Percentiles rank a stretch among this genome's conserved stretches.
Conservation (phyloP, 2,888 invertebrate species). For the Liposcelis brunnea region DNA sequence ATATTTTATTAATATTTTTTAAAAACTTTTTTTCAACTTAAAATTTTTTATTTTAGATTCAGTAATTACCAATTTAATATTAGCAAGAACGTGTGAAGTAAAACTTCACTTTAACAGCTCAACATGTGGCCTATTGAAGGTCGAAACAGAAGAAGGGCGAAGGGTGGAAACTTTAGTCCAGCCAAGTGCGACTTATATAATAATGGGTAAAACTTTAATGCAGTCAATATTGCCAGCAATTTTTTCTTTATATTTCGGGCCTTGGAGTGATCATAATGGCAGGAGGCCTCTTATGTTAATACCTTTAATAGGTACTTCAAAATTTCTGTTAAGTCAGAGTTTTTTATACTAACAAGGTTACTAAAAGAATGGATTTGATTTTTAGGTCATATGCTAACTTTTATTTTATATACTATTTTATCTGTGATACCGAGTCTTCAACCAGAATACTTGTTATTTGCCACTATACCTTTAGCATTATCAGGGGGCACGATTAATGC, state of each 20-base stretch:
- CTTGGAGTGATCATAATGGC: constrained; percentile 68
- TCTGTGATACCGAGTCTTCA: constrained; percentile 17
- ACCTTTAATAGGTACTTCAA: constrained; percentile 37
- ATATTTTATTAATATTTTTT: too few species aligned
- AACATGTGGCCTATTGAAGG: background rate
- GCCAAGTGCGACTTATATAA: constrained; percentile 41
- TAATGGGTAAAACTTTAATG: constrained; percentile 41
- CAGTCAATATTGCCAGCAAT: constrained; percentile 49
- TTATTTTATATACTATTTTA: constrained; percentile 15
- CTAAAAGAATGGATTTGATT: too few species aligned
- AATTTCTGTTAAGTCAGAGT: too few species aligned
- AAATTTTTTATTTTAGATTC: background rate
- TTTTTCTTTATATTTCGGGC: constrained; percentile 53
- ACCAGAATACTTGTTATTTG: constrained; percentile 24
- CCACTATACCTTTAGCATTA: constrained; percentile 21
- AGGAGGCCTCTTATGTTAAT: constrained; percentile 50
- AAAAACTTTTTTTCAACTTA: too few species aligned
- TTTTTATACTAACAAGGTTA: too few species aligned
- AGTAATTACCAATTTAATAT: background rate
- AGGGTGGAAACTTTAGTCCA: constrained; percentile 40
- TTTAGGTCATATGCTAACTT: constrained; percentile 14
- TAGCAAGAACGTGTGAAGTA: background rate
- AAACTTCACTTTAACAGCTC: background rate
- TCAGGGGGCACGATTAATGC: constrained; percentile 21
- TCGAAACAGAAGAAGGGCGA: background rate